Conservation (phyloP, 1,140 invertebrate species). For the Pseudachorutes palmiensis region DNA sequence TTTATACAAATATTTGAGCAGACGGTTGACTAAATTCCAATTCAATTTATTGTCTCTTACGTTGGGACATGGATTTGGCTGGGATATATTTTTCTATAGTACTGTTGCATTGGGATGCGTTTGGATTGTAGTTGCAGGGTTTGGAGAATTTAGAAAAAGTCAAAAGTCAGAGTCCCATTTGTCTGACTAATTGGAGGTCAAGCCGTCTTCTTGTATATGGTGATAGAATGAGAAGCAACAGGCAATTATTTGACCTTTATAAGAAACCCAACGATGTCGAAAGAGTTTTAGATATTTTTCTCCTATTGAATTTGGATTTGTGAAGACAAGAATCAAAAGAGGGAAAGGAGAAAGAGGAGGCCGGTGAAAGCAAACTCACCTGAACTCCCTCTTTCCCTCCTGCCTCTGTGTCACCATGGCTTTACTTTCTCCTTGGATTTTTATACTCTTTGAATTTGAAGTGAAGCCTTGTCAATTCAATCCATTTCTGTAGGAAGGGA, state of each 20-base stretch:
- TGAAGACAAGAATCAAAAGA: too few relatives aligned
- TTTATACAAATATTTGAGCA: background rate
- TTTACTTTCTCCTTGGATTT: background rate
- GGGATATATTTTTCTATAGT: background rate
- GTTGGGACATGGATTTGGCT: background rate
- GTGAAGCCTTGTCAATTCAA: background rate
- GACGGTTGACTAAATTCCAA: background rate
- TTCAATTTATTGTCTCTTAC: constrained; percentile 2
- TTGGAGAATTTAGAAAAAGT: too few relatives aligned
- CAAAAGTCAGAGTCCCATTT: too few relatives aligned
- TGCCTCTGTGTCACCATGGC: background rate
- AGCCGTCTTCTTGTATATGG: background rate
- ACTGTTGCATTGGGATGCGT: background rate
- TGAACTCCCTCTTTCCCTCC: background rate
- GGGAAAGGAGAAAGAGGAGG: too few relatives aligned
- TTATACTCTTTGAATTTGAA: background rate
- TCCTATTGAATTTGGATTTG: too few relatives aligned
- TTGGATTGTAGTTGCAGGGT: too few relatives aligned
- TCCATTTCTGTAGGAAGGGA: background rate
- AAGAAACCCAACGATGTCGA: background rate
- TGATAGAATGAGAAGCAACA: background rate
- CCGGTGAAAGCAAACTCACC: too few relatives aligned
- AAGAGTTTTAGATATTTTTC: too few relatives aligned
- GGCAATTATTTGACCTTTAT: too few relatives aligned
- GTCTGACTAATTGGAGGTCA: too few relatives aligned